These are phyloP conservation scores for Sarcophaga rosellei DNA, from an alignment of 2,888 invertebrate species.

Conservation along the genomic window DNA sequence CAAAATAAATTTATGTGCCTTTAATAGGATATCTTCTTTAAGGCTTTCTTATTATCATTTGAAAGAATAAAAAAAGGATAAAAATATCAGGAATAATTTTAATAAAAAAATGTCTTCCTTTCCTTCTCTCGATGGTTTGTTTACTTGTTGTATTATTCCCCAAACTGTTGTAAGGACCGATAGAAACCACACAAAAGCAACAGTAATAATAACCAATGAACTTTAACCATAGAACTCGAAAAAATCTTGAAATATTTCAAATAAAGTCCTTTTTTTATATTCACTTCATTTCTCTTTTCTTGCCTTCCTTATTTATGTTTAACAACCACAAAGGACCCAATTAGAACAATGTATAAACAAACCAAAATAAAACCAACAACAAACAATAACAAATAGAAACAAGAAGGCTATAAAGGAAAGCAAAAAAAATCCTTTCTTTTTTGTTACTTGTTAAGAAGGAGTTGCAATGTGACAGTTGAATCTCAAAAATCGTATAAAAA, in stretches of 20 bases:
- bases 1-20: no score
- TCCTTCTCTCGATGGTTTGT: neutral
- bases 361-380: slow-evolving; percentile 72
- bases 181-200: neutral
- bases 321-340: slow-evolving; percentile 79
- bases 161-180: slow-evolving; percentile 72
- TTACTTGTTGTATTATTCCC: slow-evolving; percentile 50
- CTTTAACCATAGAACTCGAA: slow-evolving; percentile 73
- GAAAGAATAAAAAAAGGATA: no score
- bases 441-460: neutral
- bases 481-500: slow-evolving; percentile 59
- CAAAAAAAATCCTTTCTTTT: slow-evolving; percentile 36
- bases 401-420: slow-evolving; percentile 14
- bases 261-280: slow-evolving; percentile 52
- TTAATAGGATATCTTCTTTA: no score
- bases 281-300: slow-evolving; percentile 10
- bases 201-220: slow-evolving; percentile 76
- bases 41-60: neutral
- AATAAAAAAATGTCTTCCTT: neutral
- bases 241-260: slow-evolving; percentile 23
- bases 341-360: slow-evolving; percentile 77
- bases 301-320: slow-evolving; percentile 59
- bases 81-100: neutral
- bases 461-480: slow-evolving; percentile 69
- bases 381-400: slow-evolving; percentile 5